These are phyloP conservation scores for Matsumurasca onukii DNA, from an alignment of 1,140 invertebrate genomes.

Conservation along the genomic window DNA sequence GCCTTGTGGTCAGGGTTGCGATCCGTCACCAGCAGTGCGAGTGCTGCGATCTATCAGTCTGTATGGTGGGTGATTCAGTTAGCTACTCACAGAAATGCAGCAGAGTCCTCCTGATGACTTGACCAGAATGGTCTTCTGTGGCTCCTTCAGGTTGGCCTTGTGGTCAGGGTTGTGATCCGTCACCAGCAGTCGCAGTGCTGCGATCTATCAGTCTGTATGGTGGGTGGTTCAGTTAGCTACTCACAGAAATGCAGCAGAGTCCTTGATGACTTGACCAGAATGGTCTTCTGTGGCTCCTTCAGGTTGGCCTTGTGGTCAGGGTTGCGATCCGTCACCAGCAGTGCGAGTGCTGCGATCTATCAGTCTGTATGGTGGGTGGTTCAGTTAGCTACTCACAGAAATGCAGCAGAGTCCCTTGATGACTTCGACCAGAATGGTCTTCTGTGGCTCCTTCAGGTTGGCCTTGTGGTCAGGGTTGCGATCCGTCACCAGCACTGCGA, in stretches of 20 bases:
- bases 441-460: conserved; percentile 68
- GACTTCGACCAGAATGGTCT: conserved; percentile 77
- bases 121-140: conserved; percentile 72
- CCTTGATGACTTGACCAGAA: conserved; percentile 77
- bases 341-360: conserved; percentile 69
- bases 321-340: conserved; percentile 65
- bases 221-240: no score
- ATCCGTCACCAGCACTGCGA: conserved; percentile 65
- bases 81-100: conserved; percentile 59
- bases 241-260: conserved; percentile 61
- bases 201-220: conserved; percentile 66
- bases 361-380: conserved; percentile 64
- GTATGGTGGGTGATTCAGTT: conserved; percentile 64
- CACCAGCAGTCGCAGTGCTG: conserved; percentile 67
- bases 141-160: conserved; percentile 71
- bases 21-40: conserved; percentile 62
- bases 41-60: conserved; percentile 65
- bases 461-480: conserved; percentile 72
- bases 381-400: no score
- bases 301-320: conserved; percentile 70
- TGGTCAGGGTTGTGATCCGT: conserved; percentile 64
- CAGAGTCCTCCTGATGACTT: conserved; percentile 72
- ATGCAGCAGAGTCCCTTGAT: conserved; percentile 66
- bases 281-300: conserved; percentile 68
- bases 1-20: conserved; percentile 72